A percentile compares a stretch with the other conserved stretches of the same genome.
Evolutionary conservation across 2,888 invertebrate species (phyloP).

Genomic region (Phasia obesa): DNA sequence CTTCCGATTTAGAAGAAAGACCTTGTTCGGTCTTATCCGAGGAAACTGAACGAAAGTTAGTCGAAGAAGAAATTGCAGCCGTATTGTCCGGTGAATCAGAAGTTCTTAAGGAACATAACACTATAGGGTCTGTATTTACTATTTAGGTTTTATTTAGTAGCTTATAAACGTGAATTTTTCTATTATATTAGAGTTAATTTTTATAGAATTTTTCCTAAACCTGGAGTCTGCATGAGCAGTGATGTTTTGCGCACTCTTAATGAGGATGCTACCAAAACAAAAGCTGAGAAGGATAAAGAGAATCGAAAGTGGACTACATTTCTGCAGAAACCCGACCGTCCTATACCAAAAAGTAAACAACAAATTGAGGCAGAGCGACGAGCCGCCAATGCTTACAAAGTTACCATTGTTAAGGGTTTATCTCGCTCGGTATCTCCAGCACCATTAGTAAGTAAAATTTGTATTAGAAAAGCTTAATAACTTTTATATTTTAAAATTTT

Average conservation of each 20-base stretch:
- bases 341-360: conserved; percentile 84
- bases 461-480: too few relatives aligned
- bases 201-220: conserved; percentile 86
- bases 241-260: conserved; percentile 87
- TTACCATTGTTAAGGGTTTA: conserved; percentile 84
- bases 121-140: conserved; percentile 84
- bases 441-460: conserved; percentile 60
- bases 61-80: conserved; percentile 87
- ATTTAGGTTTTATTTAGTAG: background rate
- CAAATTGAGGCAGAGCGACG: conserved; percentile 79
- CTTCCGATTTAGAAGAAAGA: conserved; percentile 75
- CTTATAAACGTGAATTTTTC: conserved; percentile 23
- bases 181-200: conserved; percentile 85
- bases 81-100: conserved; percentile 88
- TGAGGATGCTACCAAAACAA: conserved; percentile 84
- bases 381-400: conserved; percentile 83
- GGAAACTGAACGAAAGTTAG: conserved; percentile 81
- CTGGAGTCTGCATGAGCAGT: conserved; percentile 86
- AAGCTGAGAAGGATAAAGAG: conserved; percentile 84
- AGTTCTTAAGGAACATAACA: conserved; percentile 86
- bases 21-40: conserved; percentile 78
- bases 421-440: conserved; percentile 74
- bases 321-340: conserved; percentile 88
- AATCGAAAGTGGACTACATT: conserved; percentile 89
- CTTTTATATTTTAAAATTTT: background rate